Base-by-base conservation (phyloP, 1,140 invertebrate genomes). In the Plodia interpunctella region DNA sequence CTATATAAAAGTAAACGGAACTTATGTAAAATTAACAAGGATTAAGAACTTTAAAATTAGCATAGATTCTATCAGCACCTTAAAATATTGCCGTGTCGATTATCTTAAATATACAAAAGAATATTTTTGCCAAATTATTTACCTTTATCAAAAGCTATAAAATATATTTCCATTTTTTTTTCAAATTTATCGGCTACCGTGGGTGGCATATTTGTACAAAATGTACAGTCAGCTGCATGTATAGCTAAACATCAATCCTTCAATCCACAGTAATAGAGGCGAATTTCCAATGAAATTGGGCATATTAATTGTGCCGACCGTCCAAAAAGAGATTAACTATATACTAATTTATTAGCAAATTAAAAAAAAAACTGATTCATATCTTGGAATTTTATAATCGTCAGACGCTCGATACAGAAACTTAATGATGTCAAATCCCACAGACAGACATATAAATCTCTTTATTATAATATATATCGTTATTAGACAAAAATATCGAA, bases 401-500 rank as follows among this genome's bases (percentile, higher is more conserved):
- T 11, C 30, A 32, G 30, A 32, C 30, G 11, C 1, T 9, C 11
- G 6, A 44, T 15, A 44, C 38, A 44, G 38, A 15, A 44, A 44
- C 38, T 44, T 44, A 44, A 44, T 44, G 38, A 44, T 44, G n/a
- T 44, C 38, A 44, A 44, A 44, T 44, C 38, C 38, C 38, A 44
- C 38, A 15, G 15, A 20, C 49, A 20, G 49, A 51, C 18, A 21
- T 51, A 51, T 51, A 51, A 51, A 51, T 51, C 18, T 25, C 18
- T 44, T 44, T 44, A 44, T 44, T 44, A 17, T 44, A 44, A 44
- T 44, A 15, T 38, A 38, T 38, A 2, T 38, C 5, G 5, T 13
- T 17, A 15, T 44, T 44, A 44, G 38, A 53, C 51, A 53, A 53
- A 53, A 53, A 53, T 25, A 20, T 53, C 18, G 38, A 44, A 53